Evolutionary conservation across 2,113 vertebrate species (phyloP), one percentile per base, ranked within the genome.

Genomic region (Pithys albifrons): DNA sequence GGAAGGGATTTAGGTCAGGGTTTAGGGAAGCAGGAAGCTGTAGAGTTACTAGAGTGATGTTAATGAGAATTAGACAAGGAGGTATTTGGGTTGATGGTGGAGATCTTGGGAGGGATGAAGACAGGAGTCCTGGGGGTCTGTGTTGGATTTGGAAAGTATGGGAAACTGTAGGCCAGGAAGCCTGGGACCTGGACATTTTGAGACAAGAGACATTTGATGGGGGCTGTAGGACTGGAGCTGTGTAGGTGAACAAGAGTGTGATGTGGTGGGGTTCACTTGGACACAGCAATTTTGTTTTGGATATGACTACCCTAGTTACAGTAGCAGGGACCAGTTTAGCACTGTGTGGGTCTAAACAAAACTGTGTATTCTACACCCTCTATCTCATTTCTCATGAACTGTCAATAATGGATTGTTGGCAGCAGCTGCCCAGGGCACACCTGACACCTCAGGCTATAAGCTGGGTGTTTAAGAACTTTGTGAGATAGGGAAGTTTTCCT

Each of bases 1-100:
- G 18, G 17, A 62, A 70, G 31, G 43, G 28, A 39, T 66, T 54
- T 41, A n/a, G 9, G 22, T 45, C 55, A 70, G 41, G 7, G 19
- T 1, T 18, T 19, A 41, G 45, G 12, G 18, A 72, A 20, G 39
- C 7, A 69, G 27, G 6, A 23, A 4, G 2, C 1, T 17, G 1
- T 24, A 35, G 8, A 20, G 3, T 0, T n/a, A 6, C 39, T n/a
- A 27, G 24, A 7, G 2, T 35, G 69, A 20, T 28, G 28, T 59
- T 39, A 58, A 25, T 43, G 25, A 48, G 8, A 3, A 5, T 9
- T 83, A 48, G 15, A 31, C 2, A 35, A 5, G 20, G 4, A 73
- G 2, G 12, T 41, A 9, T 8, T 37, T 5, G 15, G 7, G 9
- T 8, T 66, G 7, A 6, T 33, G 7, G 6, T 43, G 13, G 35